Conservation (phyloP, 2,888 invertebrate genomes). For the Calameuta pallipes region DNA sequence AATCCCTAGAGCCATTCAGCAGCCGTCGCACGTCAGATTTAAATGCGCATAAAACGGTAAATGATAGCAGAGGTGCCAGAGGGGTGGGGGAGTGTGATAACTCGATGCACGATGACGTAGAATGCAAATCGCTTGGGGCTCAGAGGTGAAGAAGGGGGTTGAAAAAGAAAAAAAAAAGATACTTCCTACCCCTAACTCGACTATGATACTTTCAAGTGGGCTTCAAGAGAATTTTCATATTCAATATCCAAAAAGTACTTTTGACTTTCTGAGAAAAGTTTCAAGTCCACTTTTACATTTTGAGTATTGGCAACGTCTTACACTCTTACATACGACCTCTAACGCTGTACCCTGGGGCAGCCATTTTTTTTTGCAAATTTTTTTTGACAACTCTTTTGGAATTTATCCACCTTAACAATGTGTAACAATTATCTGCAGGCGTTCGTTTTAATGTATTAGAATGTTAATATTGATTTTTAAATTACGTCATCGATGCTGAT, state of each 20-base stretch:
- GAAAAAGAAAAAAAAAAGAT: conserved; percentile 3
- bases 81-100: background rate
- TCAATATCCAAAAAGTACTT: conserved; percentile 20
- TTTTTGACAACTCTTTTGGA: background rate
- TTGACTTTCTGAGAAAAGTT: conserved; percentile 18
- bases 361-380: conserved; percentile 13
- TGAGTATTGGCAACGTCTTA: too few species aligned
- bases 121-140: background rate
- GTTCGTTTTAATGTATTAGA: background rate
- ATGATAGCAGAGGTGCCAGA: background rate
- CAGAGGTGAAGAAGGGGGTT: background rate
- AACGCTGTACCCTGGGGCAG: background rate
- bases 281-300: conserved; percentile 18
- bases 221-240: conserved; percentile 32
- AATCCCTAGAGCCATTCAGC: conserved; percentile 1
- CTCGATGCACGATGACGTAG: background rate
- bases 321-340: background rate
- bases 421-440: background rate
- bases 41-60: conserved; percentile 5
- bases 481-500: background rate
- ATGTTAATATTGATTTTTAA: background rate
- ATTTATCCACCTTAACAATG: background rate
- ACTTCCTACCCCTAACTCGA: conserved; percentile 21
- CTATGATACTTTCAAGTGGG: conserved; percentile 21
- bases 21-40: conserved; percentile 2